Base-by-base conservation (phyloP, 37 sponge, comb jelly and placozoan genomes). In the Halichondria panicea region DNA sequence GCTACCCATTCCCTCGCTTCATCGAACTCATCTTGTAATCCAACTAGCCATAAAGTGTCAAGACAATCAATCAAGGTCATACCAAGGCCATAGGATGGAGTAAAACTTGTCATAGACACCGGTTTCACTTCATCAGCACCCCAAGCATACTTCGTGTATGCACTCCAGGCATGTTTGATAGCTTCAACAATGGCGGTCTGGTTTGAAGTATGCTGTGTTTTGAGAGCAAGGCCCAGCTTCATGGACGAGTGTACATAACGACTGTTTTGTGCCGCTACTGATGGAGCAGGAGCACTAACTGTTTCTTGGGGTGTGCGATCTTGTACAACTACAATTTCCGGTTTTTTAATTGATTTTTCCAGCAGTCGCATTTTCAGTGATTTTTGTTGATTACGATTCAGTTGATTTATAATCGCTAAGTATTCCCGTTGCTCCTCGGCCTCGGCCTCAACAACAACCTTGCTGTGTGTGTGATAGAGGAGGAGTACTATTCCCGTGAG, bases 21-120 rank as follows among this genome's bases (percentile, higher is more conserved):
- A 6, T 61, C 24, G 36, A 87, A 95, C 84, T 95, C 96, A 32
- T 79, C 85, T 44, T 82, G 44, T 73, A 94, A 35, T 7, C 90
- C 92, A 95, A 94, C 92, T 34, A 97, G 45, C 87, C 85, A 97
- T 88, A 97, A 58, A 4, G 98, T 97, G 72, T 97, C 98, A 32
- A 97, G 75, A 2, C 93, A 88, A 76, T 97, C 98, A 21, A 97
- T 67, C 22, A 97, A 22, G 0, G 98, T 97, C 65, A 94, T 40
- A 0, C 95, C 98, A 43, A 94, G 74, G 48, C 71, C 68, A 48
- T 89, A 93, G 28, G 25, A 89, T 15, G 63, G 13, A n/a, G 73
- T 63, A 57, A 11, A 52, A 15, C 46, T 36, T 0, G 53, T 55
- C 28, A 81, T 68, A 0, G 92, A 75, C 2, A 88, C 44, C 3